Evolutionary conservation across 37 sponge, comb jelly and placozoan species (phyloP).

Genomic region (Diacarnus erythraeanus): DNA sequence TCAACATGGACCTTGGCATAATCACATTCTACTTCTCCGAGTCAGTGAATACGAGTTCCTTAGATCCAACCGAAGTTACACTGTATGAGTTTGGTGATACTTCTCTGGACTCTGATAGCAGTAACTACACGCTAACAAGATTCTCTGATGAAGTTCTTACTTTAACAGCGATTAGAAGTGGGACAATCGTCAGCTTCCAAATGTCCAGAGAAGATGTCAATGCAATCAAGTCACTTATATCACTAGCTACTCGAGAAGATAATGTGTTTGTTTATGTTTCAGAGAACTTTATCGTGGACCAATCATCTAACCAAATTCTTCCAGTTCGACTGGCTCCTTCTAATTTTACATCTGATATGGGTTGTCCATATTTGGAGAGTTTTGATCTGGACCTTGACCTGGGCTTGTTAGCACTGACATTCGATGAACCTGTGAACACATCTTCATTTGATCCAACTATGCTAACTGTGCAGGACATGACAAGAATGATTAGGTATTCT

Average conservation of each 20-base stretch:
- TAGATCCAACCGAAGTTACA: conserved; percentile 62
- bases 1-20: conserved; percentile 67
- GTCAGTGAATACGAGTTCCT: conserved; percentile 62
- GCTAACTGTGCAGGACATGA: conserved; percentile 33
- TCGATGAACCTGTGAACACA: conserved; percentile 84
- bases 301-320: conserved; percentile 60
- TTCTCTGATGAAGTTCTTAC: conserved; percentile 20
- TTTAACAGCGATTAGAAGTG: neutral
- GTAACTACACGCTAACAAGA: conserved; percentile 23
- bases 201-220: conserved; percentile 65
- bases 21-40: conserved; percentile 82
- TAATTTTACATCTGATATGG: conserved; percentile 59
- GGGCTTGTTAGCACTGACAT: conserved; percentile 60
- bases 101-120: neutral
- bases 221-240: conserved; percentile 52
- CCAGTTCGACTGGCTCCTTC: conserved; percentile 1
- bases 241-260: conserved; percentile 51
- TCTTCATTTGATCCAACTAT: conserved; percentile 60
- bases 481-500: neutral
- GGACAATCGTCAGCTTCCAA: conserved; percentile 44
- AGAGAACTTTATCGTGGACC: conserved; percentile 60
- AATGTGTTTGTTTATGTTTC: conserved; percentile 70
- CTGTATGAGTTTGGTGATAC: conserved; percentile 11
- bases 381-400: conserved; percentile 57
- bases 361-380: conserved; percentile 54